Conservation (phyloP, 2,888 invertebrate genomes). For the Drosophila affinis region DNA sequence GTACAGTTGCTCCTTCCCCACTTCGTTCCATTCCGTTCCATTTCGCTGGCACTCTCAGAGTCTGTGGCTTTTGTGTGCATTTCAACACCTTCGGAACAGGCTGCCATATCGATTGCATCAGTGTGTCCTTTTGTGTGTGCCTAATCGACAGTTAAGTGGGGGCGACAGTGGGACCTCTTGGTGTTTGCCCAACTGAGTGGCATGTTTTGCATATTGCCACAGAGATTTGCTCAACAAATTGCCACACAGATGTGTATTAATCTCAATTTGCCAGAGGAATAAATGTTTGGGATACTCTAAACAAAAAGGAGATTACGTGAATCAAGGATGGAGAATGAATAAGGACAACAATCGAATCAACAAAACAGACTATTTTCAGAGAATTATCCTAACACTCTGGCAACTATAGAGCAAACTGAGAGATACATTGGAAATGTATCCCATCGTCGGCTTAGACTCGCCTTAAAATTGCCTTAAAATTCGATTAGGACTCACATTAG, state of each 20-base stretch:
- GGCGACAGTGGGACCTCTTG: conserved; percentile 14
- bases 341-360: too few relatives aligned
- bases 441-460: not conserved
- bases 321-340: not conserved
- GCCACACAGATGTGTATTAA: conserved; percentile 49
- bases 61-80: conserved; percentile 17
- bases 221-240: conserved; percentile 49
- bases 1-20: not conserved
- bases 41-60: not conserved
- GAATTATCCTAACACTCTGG: too few relatives aligned
- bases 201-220: conserved; percentile 60
- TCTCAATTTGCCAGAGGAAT: conserved; percentile 4
- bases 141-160: conserved; percentile 29
- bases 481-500: conserved; percentile 36
- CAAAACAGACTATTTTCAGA: too few relatives aligned
- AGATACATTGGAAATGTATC: not conserved
- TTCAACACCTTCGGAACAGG: conserved; percentile 32
- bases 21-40: not conserved
- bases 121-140: conserved; percentile 20
- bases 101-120: conserved; percentile 29
- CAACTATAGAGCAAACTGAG: too few relatives aligned
- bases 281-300: not conserved
- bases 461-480: not conserved
- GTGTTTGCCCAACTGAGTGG: conserved; percentile 64
- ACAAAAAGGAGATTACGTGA: not conserved